These are phyloP conservation scores for Sinocyclocheilus grahami DNA, from an alignment of 2,113 vertebrate species.

Conservation along the genomic window DNA sequence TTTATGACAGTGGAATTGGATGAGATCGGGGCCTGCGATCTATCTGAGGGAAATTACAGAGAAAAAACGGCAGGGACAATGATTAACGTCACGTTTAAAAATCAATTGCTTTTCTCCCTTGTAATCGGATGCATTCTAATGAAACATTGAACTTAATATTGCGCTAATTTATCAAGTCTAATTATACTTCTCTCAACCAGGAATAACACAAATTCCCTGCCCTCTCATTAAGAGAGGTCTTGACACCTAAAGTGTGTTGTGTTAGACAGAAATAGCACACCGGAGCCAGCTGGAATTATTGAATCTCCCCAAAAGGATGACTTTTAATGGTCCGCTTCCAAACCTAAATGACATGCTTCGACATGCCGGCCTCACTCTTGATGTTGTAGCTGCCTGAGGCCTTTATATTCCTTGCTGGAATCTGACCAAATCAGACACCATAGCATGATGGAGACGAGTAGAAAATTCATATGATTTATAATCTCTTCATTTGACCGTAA, in stretches of 20 bases:
- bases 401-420: slow-evolving; percentile 9
- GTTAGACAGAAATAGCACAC: slow-evolving; percentile 5
- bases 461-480: slow-evolving; percentile 1
- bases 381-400: not conserved
- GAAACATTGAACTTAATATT: slow-evolving; percentile 28
- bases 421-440: not conserved
- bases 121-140: slow-evolving; percentile 38
- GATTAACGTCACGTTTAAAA: slow-evolving; percentile 28
- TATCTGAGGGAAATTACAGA: slow-evolving; percentile 28
- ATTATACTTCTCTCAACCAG: slow-evolving; percentile 31
- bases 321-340: not conserved
- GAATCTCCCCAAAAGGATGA: slow-evolving; percentile 19
- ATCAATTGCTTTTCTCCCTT: slow-evolving; percentile 26
- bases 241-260: slow-evolving; percentile 42
- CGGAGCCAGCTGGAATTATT: slow-evolving; percentile 2
- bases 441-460: not conserved
- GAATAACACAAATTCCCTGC: slow-evolving; percentile 43
- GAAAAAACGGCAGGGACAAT: slow-evolving; percentile 28
- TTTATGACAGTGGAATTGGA: slow-evolving; percentile 52
- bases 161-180: slow-evolving; percentile 44
- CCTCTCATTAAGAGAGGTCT: slow-evolving; percentile 40
- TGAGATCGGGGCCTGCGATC: slow-evolving; percentile 24
- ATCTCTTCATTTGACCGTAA: slow-evolving; percentile 14
- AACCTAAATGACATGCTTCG: not conserved
- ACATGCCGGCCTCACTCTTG: not conserved